Percentiles rank a stretch among this genome's conserved stretches.
These are phyloP conservation scores for Lipophrys pholis DNA, from an alignment of 2,113 vertebrate species.

Conservation along the genomic window DNA sequence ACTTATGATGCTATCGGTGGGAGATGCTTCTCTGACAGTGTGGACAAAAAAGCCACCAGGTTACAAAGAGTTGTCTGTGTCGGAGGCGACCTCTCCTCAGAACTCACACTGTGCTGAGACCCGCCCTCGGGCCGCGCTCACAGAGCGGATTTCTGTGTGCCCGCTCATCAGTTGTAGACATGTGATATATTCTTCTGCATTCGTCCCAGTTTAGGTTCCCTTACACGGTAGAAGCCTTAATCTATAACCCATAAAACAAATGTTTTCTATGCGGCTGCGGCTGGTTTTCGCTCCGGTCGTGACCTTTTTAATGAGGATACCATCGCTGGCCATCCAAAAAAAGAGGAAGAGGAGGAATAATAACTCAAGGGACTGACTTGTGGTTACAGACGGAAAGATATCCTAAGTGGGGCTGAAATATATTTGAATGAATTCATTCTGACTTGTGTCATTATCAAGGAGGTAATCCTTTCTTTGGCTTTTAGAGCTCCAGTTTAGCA, in stretches of 20 bases:
- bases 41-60: conserved; percentile 51
- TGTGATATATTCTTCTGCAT: conserved; percentile 2
- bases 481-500: conserved; percentile 12
- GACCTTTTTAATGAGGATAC: conserved; percentile 15
- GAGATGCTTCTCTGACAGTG: conserved; percentile 46
- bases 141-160: conserved; percentile 8
- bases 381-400: conserved; percentile 23
- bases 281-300: not conserved
- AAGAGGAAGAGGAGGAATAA: conserved; percentile 5
- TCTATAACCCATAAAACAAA: not conserved
- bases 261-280: not conserved
- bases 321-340: conserved; percentile 9
- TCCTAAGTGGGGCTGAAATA: conserved; percentile 24
- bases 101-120: conserved; percentile 50
- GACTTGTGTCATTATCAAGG: conserved; percentile 17
- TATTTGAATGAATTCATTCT: conserved; percentile 11
- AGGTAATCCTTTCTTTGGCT: conserved; percentile 1
- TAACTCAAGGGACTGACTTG: conserved; percentile 24
- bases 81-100: not conserved
- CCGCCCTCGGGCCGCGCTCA: conserved; percentile 25
- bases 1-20: conserved; percentile 65
- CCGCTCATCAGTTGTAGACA: not conserved
- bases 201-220: not conserved
- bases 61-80: conserved; percentile 67
- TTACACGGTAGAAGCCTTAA: not conserved